Evolutionary conservation across 30 jellyfish, hydroid and myxozoan genomes (phyloP), one percentile per base, ranked within the genome.

Genomic region (Turritopsis rubra): DNA sequence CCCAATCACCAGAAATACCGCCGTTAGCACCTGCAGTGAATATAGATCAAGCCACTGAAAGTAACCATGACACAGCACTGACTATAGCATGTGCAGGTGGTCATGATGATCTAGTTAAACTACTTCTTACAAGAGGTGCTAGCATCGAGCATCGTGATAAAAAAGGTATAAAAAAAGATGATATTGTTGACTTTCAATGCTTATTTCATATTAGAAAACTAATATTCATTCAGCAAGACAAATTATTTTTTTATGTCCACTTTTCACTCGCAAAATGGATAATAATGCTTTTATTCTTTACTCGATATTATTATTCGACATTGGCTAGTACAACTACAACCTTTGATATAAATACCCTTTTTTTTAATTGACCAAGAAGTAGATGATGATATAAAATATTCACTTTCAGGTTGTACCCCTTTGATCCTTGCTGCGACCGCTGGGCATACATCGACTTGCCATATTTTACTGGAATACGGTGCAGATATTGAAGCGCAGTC

Each of bases 71-170:
- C 66, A 95, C 99, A 1, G 97, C 99, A 21, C 65, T 95, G 68
- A 95, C 97, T 28, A 90, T 95, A 28, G 97, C 97, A 22, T 95
- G 99, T 87, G 97, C 97, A 28, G 97, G 97, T 52, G 99, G 99
- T 16, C 99, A 95, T 66, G 97, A 89, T 68, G 99, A 95, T 53
- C 90, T 95, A 18, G 99, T 95, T 16, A 96, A 95, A 81, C 89
- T 89, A 29, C 81, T 95, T 52, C 85, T 95, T 28, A 89, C 96
- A 24, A 95, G 94, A 81, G 97, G 97, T 23, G 84, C 98, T 52
- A 96, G 85, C 84, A 87, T 90, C 31, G 97, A 89, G 73, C 99
- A 95, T 72, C 95, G 96, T 19, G 99, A 95, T 60, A 93, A 93
- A 84, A 93, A 93, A 89, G 99, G 98, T 89, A 74, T n/a, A n/a